Evolutionary conservation across 2,888 invertebrate species (phyloP).

Genomic region (Sinodicranocentrus sp.): DNA sequence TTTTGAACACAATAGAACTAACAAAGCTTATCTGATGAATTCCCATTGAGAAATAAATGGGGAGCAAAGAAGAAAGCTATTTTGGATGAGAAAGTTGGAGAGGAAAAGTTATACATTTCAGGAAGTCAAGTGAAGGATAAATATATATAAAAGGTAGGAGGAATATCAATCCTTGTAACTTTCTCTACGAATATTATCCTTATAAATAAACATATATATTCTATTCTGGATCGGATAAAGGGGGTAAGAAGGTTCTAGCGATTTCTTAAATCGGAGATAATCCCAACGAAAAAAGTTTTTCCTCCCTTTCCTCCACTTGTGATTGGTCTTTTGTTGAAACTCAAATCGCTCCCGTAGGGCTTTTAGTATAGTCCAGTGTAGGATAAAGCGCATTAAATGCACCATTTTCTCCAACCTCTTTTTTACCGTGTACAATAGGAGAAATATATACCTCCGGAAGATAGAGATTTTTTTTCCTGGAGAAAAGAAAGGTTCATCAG

Average conservation of each 20-base stretch:
- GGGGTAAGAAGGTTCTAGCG: constrained; percentile 38
- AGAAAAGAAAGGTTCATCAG: constrained; percentile 43
- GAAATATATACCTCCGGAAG: background rate
- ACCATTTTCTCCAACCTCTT: too few species aligned
- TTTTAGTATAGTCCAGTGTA: constrained; percentile 55
- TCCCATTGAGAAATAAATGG: constrained; percentile 46
- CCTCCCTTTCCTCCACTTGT: constrained; percentile 30
- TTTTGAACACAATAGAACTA: constrained; percentile 41
- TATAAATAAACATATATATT: background rate
- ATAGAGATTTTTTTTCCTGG: background rate
- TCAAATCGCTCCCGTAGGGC: constrained; percentile 65
- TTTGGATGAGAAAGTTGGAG: constrained; percentile 8
- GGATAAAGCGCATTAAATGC: constrained; percentile 41
- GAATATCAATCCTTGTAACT: background rate
- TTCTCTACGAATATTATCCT: background rate
- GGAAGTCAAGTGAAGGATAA: too few species aligned
- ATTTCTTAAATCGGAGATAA: constrained; percentile 63
- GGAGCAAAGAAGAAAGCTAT: constrained; percentile 34
- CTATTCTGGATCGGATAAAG: background rate
- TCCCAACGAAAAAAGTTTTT: constrained; percentile 49
- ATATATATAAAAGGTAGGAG: too few species aligned
- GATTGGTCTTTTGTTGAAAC: constrained; percentile 63
- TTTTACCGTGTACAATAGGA: too few species aligned
- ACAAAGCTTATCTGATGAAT: constrained; percentile 63
- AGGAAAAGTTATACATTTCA: background rate